Evolutionary conservation across 2,797 vertebrate genomes (phyloP).

Genomic region (Antrozous pallidus): DNA sequence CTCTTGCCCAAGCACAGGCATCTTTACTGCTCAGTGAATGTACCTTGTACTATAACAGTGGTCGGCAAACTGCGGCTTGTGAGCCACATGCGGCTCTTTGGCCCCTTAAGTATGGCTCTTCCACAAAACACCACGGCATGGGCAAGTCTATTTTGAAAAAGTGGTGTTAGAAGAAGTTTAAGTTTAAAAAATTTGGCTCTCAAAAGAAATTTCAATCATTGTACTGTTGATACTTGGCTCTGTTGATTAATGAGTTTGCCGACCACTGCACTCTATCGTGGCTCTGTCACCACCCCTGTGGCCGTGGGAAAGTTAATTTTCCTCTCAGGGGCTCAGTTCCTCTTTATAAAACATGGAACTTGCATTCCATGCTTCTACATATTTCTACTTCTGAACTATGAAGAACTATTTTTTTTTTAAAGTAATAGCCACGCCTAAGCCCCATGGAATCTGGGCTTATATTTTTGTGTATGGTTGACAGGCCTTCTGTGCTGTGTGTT

Average conservation of each 20-base stretch:
- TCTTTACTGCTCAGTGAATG: not conserved
- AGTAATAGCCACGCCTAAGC: constrained; percentile 1
- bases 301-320: not conserved
- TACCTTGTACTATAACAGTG: not conserved
- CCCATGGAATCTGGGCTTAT: not conserved
- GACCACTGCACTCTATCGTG: not conserved
- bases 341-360: not conserved
- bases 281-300: not conserved
- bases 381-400: not conserved
- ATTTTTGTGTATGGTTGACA: constrained; percentile 4
- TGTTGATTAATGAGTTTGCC: no score
- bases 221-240: no score
- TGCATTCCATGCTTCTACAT: not conserved
- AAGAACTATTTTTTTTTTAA: not conserved
- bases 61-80: no score
- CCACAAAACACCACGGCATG: no score
- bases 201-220: no score
- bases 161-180: no score
- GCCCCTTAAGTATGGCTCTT: no score
- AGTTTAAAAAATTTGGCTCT: no score
- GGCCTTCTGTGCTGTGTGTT: constrained; percentile 26
- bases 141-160: no score
- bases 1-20: not conserved
- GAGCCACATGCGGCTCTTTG: no score
- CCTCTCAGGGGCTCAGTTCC: not conserved